phyloP scores from a whole-genome alignment of 2,113 vertebrate species.

The Microtus richardsoni region DNA sequence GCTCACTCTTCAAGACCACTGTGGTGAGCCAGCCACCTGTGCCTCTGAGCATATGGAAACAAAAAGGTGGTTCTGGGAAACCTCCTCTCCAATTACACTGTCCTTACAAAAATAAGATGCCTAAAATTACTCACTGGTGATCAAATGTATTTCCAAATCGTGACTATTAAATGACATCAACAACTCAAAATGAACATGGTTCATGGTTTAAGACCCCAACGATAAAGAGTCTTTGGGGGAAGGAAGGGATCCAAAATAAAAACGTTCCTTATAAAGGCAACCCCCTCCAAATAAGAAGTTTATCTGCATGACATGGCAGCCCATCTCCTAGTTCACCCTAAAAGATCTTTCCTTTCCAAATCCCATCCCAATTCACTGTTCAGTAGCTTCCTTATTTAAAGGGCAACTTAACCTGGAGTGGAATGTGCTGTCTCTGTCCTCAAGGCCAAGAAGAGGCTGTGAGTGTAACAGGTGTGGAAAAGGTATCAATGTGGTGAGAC shows the following conservation, averaged over 20 bases:
- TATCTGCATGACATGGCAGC: not conserved
- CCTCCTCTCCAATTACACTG: not conserved
- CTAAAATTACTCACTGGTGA: not conserved
- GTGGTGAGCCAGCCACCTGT: too few species aligned
- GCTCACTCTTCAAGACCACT: not conserved
- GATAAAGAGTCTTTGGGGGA: not conserved
- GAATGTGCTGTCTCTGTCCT: not conserved
- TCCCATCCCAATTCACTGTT: not conserved
- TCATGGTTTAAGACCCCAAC: not conserved
- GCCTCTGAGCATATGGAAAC: not conserved
- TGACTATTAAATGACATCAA: not conserved
- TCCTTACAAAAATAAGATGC: not conserved
- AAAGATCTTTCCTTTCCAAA: not conserved
- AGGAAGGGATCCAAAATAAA: not conserved
- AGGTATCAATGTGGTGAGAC: not conserved
- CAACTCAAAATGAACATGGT: not conserved
- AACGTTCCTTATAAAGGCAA: not conserved
- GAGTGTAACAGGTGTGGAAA: conserved; percentile 57
- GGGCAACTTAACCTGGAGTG: conserved; percentile 21
- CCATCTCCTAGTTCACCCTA: not conserved
- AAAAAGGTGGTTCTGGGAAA: not conserved
- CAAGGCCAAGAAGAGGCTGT: not conserved
- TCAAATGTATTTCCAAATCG: not conserved
- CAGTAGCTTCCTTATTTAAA: not conserved
- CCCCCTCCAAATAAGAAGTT: not conserved